Base-by-base conservation (phyloP, 2,888 invertebrate genomes). In the Watsonalla cultraria region DNA sequence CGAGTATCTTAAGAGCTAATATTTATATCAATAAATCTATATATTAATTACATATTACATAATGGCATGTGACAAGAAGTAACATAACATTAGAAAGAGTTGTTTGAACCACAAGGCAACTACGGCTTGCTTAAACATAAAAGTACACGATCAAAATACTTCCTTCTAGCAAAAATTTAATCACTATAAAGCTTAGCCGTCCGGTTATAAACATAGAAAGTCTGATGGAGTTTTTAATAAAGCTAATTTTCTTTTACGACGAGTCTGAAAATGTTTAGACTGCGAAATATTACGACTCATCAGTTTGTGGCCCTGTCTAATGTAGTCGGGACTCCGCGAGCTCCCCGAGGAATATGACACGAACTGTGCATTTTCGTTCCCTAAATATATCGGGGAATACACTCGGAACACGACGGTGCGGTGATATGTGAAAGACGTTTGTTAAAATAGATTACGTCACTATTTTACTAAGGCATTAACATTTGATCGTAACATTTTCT, bases 321-420 rank as follows among this genome's bases (percentile, higher is more conserved):
- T 52, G 54, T 53, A 45, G 46, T 51, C 56, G 54, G 53, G 54
- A 54, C 46, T 55, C 47, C 51, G 51, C 46, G 45, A 51, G 45
- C 49, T 56, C 65, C 54, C 62, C 46, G 42, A 56, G 64, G 66
- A 62, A 59, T 61, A 56, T 60, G 62, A 62, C 65, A 63, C 55
- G 62, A 64, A 56, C 55, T 54, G 53, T 62, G 61, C 62, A 66
- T 57, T 64, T 63, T 54, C 47, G 57, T 52, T 59, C 54, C 39
- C 58, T 54, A 64, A 59, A 64, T 64, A 65, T 61, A 62, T 57
- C 59, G 56, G 54, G 59, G 39, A 39, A 48, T 13, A 15, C 37
- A 35, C 35, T 47, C 34, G 35, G 34, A 35, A n/a, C 7, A 13
- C 37, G 14, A 13, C 13, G 9, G 14, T 9, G 48, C 8, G 8